Conservation (phyloP, 2,888 invertebrate genomes). For the Argyresthia albistria region DNA sequence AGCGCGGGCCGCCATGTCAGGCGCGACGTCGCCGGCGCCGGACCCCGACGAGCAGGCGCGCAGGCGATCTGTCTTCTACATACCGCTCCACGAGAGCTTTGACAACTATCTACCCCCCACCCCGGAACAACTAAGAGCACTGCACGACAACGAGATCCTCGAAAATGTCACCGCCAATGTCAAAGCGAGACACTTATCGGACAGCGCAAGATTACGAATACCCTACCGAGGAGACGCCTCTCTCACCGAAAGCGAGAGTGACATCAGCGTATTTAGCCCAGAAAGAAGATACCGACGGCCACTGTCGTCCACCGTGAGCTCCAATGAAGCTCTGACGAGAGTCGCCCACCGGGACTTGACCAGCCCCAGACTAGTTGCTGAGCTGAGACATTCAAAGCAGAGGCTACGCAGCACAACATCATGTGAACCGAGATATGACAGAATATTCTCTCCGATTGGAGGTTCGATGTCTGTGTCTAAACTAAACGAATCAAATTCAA, state of each 20-base stretch:
- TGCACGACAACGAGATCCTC: constrained; percentile 44
- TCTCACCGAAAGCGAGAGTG: constrained; percentile 61
- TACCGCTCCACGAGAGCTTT: constrained; percentile 76
- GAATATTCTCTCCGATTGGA: constrained; percentile 55
- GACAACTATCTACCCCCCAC: constrained; percentile 71
- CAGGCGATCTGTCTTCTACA: constrained; percentile 83
- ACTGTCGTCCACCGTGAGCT: constrained; percentile 53
- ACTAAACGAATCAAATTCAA: constrained; percentile 47
- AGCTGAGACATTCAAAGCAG: constrained; percentile 44
- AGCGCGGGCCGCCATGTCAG: constrained; percentile 42
- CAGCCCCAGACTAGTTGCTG: constrained; percentile 52
- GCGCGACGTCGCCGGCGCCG: constrained; percentile 42
- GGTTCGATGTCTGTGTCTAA: constrained; percentile 51
- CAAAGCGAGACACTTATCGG: constrained; percentile 42
- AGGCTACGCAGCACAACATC: constrained; percentile 56
- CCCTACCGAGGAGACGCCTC: constrained; percentile 46
- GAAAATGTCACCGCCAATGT: constrained; percentile 30
- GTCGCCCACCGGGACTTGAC: constrained; percentile 49
- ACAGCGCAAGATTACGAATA: constrained; percentile 34
- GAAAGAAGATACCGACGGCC: constrained; percentile 50
- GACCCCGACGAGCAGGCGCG: constrained; percentile 65
- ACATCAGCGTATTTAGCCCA: constrained; percentile 52
- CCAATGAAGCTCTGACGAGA: constrained; percentile 56
- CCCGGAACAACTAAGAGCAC: constrained; percentile 56
- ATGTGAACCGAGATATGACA: constrained; percentile 58